Evolutionary conservation across 1,140 invertebrate species (phyloP), one percentile per base, ranked within the genome.

Genomic region (Zaprionus nigranus): DNA sequence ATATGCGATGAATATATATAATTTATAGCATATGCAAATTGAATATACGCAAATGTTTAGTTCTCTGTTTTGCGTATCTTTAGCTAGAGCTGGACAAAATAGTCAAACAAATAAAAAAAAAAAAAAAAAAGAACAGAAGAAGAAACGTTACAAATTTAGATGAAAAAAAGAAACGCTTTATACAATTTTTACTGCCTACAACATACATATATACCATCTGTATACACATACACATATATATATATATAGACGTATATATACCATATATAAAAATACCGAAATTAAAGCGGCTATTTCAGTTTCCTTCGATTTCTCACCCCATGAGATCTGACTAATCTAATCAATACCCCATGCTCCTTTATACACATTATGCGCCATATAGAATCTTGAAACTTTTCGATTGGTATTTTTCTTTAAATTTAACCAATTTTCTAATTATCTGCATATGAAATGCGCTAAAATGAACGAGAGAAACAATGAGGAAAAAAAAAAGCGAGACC

Each of bases 401-500:
- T 70, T 70, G 3, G 30, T 28, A 54, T 70, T 58, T 70, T 56
- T 66, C n/a, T 67, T 63, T 24, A 30, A 72, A 67, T 46, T 62
- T 71, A 58, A 58, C 62, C 58, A 72, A 77, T 9, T 59, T 59
- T 38, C 24, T 62, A 77, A 69, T 63, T 78, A 72, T n/a, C n/a
- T 76, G 83, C 83, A 78, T 88, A 82, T 71, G 80, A 78, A 86
- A 80, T 85, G 82, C 81, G 38, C 73, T 9, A 46, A 46, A 46
- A 9, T n/a, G 30, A 34, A 11, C 30, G 9, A 34, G 28, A 71
- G 43, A 66, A 62, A 78, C 34, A 61, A 56, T 61, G 51, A 81
- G 40, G n/a, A 63, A 30, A 63, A 30, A 49, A 15, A 67, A 68
- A 38, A 51, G 13, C 30, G 36, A 63, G 36, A 65, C 36, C 56